A percentile compares a stretch with the other conserved stretches of the same genome.
These are phyloP conservation scores for Marronus borbonicus DNA, from an alignment of 2,888 invertebrate species.

Conservation along the genomic window DNA sequence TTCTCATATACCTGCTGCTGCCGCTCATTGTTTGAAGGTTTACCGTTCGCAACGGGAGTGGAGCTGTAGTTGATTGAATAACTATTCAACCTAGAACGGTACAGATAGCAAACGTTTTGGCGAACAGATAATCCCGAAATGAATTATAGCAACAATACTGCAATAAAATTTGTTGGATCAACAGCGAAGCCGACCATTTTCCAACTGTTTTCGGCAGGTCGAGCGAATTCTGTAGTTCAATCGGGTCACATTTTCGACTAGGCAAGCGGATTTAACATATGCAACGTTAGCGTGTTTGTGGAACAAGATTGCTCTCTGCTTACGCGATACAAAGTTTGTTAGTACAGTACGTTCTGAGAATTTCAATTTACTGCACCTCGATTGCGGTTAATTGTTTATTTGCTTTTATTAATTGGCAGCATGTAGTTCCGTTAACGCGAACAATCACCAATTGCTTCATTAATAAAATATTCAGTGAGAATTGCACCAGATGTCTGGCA, in stretches of 20 bases:
- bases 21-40: too few relatives aligned
- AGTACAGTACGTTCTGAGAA: slow-evolving; percentile 4
- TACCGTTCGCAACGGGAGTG: too few relatives aligned
- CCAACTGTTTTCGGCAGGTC: neutral
- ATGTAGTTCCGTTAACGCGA: slow-evolving; percentile 5
- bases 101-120: neutral
- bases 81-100: neutral
- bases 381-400: slow-evolving; percentile 3
- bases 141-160: neutral
- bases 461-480: too few relatives aligned
- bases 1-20: too few relatives aligned
- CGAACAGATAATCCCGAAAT: neutral
- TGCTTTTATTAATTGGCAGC: neutral
- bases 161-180: neutral
- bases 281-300: slow-evolving; percentile 13
- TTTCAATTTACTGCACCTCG: neutral
- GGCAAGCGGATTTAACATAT: slow-evolving; percentile 6
- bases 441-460: too few relatives aligned
- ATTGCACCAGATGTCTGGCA: too few relatives aligned
- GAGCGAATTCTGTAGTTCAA: neutral
- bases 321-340: slow-evolving; percentile 18
- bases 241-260: slow-evolving; percentile 7
- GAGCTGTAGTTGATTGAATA: too few relatives aligned
- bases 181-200: slow-evolving; percentile 1
- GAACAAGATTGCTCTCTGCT: slow-evolving; percentile 2